Base-by-base conservation (phyloP, 2,113 vertebrate species). In the Saguinus midas region DNA sequence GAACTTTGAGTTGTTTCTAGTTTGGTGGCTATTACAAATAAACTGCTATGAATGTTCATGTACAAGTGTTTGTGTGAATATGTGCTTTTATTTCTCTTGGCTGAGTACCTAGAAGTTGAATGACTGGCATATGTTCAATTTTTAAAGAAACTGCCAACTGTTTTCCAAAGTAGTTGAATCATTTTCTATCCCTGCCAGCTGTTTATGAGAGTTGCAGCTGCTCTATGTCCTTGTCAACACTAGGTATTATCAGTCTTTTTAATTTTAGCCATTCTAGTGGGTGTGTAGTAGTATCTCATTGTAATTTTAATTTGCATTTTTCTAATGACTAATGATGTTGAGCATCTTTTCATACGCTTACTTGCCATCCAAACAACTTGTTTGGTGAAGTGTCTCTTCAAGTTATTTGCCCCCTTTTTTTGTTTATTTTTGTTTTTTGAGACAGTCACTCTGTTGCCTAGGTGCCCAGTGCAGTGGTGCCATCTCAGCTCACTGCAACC, bases 271-370 rank as follows among this genome's bases (percentile, higher is more conserved):
- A 61, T 48, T 90, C 55, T 85, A 66, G 52, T 85, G 16, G 55
- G 76, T 90, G 58, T 80, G 52, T 43, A 48, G 37, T 86, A 7
- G 75, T 68, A 45, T 82, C 66, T 94, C 72, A 70, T 35, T 76
- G 40, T 55, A 20, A 40, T 73, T 89, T 55, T 61, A 76, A 91
- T 94, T 91, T 96, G 70, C 58, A 78, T 78, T 93, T 79, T 35
- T 45, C 37, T 91, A 79, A 57, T 94, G 86, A 95, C 40, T 87
- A 95, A 87, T 83, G 43, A 87, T 57, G 66, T 32, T 70, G 78
- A 79, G 3, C 25, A 66, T 94, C 72, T 88, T 94, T 88, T 72
- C 20, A n/a, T 73, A 10, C 66, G 45, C 52, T 83, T 85, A 83
- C 6, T 93, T 93, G 73, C 68, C 73, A 78, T 90, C 20, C 52